Conservation (phyloP, 2,888 invertebrate species). For the Mimas tiliae region DNA sequence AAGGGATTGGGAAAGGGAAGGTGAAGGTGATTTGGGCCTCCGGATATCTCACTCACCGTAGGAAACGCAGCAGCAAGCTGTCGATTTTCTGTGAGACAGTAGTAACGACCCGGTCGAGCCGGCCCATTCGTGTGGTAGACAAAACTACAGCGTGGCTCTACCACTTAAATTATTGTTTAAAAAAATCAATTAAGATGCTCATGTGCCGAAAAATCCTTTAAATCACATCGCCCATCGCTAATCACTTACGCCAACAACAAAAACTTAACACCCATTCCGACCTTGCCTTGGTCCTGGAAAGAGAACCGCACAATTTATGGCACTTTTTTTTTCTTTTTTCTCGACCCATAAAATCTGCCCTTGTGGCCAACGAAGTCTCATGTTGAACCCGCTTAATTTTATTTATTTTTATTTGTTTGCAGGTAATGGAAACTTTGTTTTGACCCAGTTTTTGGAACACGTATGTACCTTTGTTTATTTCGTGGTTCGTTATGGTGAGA, state of each 20-base stretch:
- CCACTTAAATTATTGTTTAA: no score
- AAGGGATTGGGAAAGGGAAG: no score
- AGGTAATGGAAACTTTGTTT: conserved; percentile 28
- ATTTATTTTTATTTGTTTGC: conserved; percentile 21
- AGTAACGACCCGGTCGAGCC: no score
- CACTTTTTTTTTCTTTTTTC: conserved; percentile 29
- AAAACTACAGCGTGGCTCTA: no score
- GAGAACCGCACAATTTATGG: conserved; percentile 43
- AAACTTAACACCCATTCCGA: conserved; percentile 42
- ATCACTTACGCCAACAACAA: conserved; percentile 28
- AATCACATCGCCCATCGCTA: neutral
- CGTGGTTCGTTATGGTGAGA: neutral
- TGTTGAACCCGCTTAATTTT: conserved; percentile 22
- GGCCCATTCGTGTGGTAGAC: no score
- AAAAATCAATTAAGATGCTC: no score
- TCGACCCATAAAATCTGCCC: conserved; percentile 27
- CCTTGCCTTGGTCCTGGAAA: conserved; percentile 41
- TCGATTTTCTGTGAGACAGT: no score
- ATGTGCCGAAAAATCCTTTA: no score
- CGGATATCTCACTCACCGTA: no score
- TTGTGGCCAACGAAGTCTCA: conserved; percentile 26
- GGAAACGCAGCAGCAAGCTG: no score
- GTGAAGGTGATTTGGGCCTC: no score
- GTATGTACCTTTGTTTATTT: conserved; percentile 19
- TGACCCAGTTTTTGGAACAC: conserved; percentile 16